Evolutionary conservation across 1,140 invertebrate genomes (phyloP), one percentile per base, ranked within the genome.

Genomic region (Drosophila guanche): DNA sequence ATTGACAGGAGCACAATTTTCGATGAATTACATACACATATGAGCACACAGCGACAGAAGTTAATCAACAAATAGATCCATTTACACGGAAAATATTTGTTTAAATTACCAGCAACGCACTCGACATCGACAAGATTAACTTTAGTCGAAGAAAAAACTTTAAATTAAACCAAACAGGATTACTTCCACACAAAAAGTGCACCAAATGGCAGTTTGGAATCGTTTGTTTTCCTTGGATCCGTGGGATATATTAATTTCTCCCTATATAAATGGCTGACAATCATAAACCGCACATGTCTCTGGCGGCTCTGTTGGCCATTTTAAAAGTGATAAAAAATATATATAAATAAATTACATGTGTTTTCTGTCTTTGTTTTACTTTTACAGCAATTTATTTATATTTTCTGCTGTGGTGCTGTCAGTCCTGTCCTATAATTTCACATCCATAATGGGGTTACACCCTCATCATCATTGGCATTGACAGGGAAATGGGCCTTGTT

Each of bases 241-340:
- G 5, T 2, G 6, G 47, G n/a, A 51, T 51, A 37, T 37, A 27
- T 25, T 41, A 10, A 14, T 16, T 41, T 7, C 20, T 37, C 37
- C 25, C 5, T 8, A n/a, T 27, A 41, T 23, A 14, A 4, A 27
- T 74, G 58, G 25, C 41, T 59, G 76, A 69, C 70, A 79, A 43
- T 63, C 63, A 75, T 79, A 69, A 75, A 65, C 70, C 70, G 52
- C 76, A 79, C 76, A 65, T 79, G 63, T 74, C 55, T 59, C 58
- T 40, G 29, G 23, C 58, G 46, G 68, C 68, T 63, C 33, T 63
- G 70, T 51, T 72, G 67, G 56, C 55, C 56, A 60, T 72, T 71
- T 58, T 57, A 60, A 47, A 63, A 76, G 54, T 69, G 27, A 23
- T 46, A 53, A 22, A 41, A 37, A 37, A 45, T 41, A 51, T 27